These are phyloP conservation scores for Mastacembelus armatus DNA, from an alignment of 2,797 vertebrate genomes.

Conservation along the genomic window DNA sequence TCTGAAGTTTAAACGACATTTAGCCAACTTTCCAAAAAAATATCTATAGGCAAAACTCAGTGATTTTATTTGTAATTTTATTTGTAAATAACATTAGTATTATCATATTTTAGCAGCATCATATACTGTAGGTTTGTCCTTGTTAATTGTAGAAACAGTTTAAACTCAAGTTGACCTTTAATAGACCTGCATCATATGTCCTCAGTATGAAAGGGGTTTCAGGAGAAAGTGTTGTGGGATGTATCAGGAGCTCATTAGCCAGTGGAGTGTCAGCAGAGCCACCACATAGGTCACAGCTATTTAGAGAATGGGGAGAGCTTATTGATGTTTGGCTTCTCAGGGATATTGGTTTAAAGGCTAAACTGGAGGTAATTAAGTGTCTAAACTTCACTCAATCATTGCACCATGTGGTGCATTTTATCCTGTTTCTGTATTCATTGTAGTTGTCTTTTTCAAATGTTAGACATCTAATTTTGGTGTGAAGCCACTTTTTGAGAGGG, in stretches of 20 bases:
- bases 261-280: no score
- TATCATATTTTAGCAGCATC: not conserved
- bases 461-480: not conserved
- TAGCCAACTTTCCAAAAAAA: not conserved
- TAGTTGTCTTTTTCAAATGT: not conserved
- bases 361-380: no score
- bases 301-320: slow-evolving; percentile 23
- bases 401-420: no score
- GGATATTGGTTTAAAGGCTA: slow-evolving; percentile 9
- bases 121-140: not conserved
- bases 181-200: slow-evolving; percentile 1
- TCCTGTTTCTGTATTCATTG: not conserved
- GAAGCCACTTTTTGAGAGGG: not conserved
- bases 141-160: not conserved
- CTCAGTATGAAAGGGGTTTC: slow-evolving; percentile 13
- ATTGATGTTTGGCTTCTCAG: slow-evolving; percentile 28
- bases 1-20: no score
- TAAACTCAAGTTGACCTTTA: not conserved
- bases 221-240: slow-evolving; percentile 24
- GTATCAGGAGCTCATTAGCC: slow-evolving; percentile 47
- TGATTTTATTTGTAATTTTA: not conserved
- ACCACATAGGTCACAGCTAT: slow-evolving; percentile 41
- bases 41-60: no score
- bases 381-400: no score
- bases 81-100: not conserved